A percentile compares a stretch with the other conserved stretches of the same genome.
These are phyloP conservation scores for Manis pentadactyla DNA, from an alignment of 2,797 vertebrate genomes.

Conservation along the genomic window DNA sequence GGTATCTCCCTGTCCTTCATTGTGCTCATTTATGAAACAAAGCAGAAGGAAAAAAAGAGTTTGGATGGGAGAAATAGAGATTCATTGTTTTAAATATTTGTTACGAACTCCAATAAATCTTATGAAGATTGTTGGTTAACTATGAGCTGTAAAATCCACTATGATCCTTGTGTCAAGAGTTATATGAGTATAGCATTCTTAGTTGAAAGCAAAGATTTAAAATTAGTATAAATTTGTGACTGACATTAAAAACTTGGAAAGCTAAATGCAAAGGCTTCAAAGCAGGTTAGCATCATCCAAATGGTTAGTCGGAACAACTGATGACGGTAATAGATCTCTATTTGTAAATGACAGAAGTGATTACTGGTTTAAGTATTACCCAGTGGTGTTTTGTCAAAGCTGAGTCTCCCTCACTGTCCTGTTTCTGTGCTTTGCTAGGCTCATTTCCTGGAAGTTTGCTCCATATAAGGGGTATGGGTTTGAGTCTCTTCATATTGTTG, in stretches of 20 bases:
- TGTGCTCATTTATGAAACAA: constrained; percentile 3
- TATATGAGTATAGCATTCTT: background rate
- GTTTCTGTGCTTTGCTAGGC: background rate
- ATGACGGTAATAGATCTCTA: constrained; percentile 23
- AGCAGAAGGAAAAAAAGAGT: constrained; percentile 43
- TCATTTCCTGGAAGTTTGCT: background rate
- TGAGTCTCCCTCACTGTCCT: background rate
- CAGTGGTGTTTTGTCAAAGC: background rate
- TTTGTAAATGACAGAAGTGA: constrained; percentile 48
- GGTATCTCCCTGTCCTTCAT: background rate
- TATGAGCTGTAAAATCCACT: background rate
- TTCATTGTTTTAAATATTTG: constrained; percentile 29
- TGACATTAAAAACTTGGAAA: background rate
- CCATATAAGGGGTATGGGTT: background rate
- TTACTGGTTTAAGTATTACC: background rate
- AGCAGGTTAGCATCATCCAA: constrained; percentile 23
- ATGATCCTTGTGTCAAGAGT: background rate
- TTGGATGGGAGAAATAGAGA: background rate
- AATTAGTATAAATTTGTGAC: background rate
- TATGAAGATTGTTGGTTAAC: constrained; percentile 43
- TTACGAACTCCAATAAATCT: constrained; percentile 12
- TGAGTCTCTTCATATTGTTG: background rate
- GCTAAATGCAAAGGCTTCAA: constrained; percentile 39
- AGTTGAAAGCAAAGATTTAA: constrained; percentile 54
- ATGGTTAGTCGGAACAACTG: constrained; percentile 24